Evolutionary conservation across 1,140 invertebrate species (phyloP).

Genomic region (Diuraphis noxia): DNA sequence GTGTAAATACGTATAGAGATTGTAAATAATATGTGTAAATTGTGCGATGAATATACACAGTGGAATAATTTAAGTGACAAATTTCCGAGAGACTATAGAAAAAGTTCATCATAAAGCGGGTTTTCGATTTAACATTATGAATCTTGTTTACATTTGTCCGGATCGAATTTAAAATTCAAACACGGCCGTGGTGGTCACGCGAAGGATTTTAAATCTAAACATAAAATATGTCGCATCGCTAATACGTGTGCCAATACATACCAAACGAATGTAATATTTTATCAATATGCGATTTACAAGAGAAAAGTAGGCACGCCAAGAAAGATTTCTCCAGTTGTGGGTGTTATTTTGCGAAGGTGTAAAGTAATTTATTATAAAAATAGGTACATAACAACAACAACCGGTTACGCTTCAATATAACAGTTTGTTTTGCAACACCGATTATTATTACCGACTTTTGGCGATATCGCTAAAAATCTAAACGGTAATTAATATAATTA

Average conservation of each 20-base stretch:
- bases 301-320: neutral
- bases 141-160: neutral
- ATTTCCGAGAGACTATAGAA: neutral
- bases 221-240: neutral
- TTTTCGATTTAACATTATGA: neutral
- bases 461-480: neutral
- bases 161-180: neutral
- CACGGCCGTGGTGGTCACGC: neutral
- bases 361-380: neutral
- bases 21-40: neutral
- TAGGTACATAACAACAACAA: neutral
- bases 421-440: neutral
- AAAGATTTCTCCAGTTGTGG: slow-evolving; percentile 43
- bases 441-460: neutral
- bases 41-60: neutral
- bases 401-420: neutral
- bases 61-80: neutral
- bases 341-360: slow-evolving; percentile 35
- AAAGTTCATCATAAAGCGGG: neutral
- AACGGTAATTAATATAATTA: neutral
- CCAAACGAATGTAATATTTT: neutral
- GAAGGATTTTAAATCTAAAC: neutral
- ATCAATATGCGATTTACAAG: neutral
- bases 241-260: neutral
- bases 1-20: neutral